phyloP scores from a whole-genome alignment of 1,140 invertebrate species.

The Heterodera schachtii region DNA sequence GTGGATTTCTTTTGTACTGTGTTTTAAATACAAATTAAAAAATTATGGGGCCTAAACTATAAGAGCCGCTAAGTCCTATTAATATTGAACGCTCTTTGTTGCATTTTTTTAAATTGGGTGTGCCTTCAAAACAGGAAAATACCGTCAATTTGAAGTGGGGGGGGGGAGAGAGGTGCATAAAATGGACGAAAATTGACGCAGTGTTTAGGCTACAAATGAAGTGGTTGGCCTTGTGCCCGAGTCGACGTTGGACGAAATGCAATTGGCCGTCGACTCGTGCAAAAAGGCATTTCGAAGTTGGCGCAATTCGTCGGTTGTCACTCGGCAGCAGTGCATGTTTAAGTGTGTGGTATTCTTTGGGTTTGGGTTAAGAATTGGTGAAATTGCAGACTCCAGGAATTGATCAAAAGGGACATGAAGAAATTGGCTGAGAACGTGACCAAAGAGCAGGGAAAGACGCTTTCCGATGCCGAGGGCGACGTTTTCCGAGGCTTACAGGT shows the following conservation, averaged over 20 bases:
- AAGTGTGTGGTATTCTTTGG: not conserved
- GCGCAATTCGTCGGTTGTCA: slow-evolving; percentile 87
- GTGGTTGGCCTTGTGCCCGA: slow-evolving; percentile 83
- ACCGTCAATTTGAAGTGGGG: no score
- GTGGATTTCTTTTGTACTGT: no score
- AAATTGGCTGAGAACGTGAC: slow-evolving; percentile 89
- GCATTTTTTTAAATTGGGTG: no score
- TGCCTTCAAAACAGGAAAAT: no score
- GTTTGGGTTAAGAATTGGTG: not conserved
- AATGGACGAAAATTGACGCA: slow-evolving; percentile 1
- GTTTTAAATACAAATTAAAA: no score
- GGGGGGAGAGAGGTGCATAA: not conserved
- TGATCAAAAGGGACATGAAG: slow-evolving; percentile 80
- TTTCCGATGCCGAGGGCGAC: slow-evolving; percentile 95
- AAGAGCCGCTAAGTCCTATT: no score
- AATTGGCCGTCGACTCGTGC: slow-evolving; percentile 81
- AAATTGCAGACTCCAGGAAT: slow-evolving; percentile 74
- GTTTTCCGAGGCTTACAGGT: slow-evolving; percentile 91
- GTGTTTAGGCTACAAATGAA: slow-evolving; percentile 72
- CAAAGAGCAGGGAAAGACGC: slow-evolving; percentile 93
- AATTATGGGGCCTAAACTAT: no score
- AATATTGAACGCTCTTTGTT: no score
- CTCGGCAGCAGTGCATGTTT: slow-evolving; percentile 93
- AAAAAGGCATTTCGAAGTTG: slow-evolving; percentile 81
- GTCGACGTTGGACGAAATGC: slow-evolving; percentile 86